phyloP scores from a whole-genome alignment of 2,113 vertebrate species.

The Gracilinanus agilis region DNA sequence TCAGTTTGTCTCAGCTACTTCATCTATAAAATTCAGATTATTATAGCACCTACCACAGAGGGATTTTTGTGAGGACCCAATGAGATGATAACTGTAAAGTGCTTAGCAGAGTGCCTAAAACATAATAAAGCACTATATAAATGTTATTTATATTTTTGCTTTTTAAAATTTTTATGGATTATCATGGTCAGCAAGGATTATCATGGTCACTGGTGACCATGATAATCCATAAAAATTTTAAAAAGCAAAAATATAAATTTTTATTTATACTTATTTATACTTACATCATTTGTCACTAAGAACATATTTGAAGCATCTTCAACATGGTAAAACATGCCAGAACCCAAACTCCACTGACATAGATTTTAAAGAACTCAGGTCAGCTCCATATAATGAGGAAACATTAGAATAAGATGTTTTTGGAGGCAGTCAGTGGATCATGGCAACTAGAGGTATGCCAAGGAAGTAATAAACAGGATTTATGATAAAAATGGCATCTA shows the following conservation, averaged over 20 bases:
- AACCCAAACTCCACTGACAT: not conserved
- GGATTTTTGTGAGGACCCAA: not conserved
- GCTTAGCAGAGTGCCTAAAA: not conserved
- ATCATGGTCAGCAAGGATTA: no score
- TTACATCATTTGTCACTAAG: not conserved
- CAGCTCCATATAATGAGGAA: not conserved
- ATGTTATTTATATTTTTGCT: not conserved
- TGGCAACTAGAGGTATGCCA: not conserved
- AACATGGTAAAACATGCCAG: not conserved
- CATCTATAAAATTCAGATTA: not conserved
- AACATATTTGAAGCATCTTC: not conserved
- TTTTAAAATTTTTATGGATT: not conserved
- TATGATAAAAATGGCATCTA: not conserved
- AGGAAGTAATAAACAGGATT: not conserved
- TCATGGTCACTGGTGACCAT: no score
- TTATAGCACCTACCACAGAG: not conserved
- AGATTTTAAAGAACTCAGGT: not conserved
- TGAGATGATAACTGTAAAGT: not conserved
- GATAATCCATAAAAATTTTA: no score
- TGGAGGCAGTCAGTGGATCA: not conserved
- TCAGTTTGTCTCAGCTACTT: not conserved
- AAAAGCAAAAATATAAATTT: no score
- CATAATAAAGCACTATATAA: not conserved
- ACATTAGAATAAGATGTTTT: not conserved
- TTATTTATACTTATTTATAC: no score